Conservation (phyloP, 2,888 invertebrate species). For the Lasioglossum figueresi region DNA sequence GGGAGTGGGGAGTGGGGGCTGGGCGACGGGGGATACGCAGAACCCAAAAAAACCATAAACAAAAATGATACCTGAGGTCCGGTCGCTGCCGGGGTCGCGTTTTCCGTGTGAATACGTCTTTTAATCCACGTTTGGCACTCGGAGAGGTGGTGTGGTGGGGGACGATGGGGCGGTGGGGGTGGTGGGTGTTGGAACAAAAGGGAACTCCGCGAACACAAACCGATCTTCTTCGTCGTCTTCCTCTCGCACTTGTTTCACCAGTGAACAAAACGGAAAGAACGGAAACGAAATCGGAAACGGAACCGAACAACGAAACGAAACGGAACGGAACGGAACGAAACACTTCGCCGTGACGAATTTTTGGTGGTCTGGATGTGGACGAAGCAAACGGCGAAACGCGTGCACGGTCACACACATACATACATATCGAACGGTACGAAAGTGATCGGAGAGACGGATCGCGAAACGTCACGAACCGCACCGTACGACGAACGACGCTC, state of each 20-base stretch:
- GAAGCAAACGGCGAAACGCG: constrained; percentile 40
- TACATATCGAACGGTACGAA: constrained; percentile 43
- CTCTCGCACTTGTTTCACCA: constrained; percentile 10
- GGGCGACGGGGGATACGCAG: neutral
- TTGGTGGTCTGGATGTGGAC: constrained; percentile 8
- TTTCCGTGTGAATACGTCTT: constrained; percentile 39
- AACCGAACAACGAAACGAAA: neutral
- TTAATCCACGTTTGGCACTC: constrained; percentile 70
- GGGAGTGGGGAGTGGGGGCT: too few relatives aligned
- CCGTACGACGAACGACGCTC: constrained; percentile 80
- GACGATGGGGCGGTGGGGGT: neutral
- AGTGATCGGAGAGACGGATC: constrained; percentile 34
- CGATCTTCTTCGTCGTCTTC: neutral
- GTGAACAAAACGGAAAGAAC: neutral
- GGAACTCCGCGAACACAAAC: constrained; percentile 10
- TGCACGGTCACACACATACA: constrained; percentile 59
- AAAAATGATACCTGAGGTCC: constrained; percentile 35
- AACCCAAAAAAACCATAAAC: constrained; percentile 1
- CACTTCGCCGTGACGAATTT: neutral
- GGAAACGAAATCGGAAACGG: neutral
- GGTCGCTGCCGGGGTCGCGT: neutral
- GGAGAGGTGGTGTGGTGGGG: neutral
- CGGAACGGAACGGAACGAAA: constrained; percentile 29
- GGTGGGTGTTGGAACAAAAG: neutral
- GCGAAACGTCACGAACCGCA: constrained; percentile 67